Base-by-base conservation (phyloP, 2,888 invertebrate species). In the Polydrusus tereticollis region DNA sequence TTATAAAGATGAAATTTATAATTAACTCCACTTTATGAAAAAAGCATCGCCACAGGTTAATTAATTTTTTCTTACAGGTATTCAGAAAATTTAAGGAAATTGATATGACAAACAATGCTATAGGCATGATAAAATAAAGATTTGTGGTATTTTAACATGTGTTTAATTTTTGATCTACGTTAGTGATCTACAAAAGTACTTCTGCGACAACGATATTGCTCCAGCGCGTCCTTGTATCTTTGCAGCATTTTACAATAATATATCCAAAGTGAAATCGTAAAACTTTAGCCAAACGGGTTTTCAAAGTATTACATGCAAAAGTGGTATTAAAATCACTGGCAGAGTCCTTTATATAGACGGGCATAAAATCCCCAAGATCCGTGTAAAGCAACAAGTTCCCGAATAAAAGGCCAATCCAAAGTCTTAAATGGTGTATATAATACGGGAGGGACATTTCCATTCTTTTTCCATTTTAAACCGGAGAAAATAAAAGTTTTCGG, bases 311-410 rank as follows among this genome's bases (percentile, higher is more conserved):
- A 52, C 52, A 52, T 52, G 52, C 52, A 26, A 52, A 52, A 14
- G 26, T 26, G 26, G 52, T 14, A 52, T 52, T 52, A 52, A 52
- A 52, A 52, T 52, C 26, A 26, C 26, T 52, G 26, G 52, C 4
- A 16, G 52, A 26, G 26, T 52, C 52, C 14, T 26, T 47, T n/a
- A n/a, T 26, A 52, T 52, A 29, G n/a, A 16, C 14, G 14, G 1
- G 14, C 0, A 52, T 52, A 52, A 52, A 52, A 52, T 21, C 26
- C 5, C 12, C n/a, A 16, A n/a, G 52, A 26, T 14, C 16, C 26
- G 26, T 52, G 26, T 52, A 52, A 52, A 14, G 52, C 52, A 52
- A 52, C 52, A 52, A 52, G 52, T 52, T n/a, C 29, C 52, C 18
- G 4, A 7, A 52, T 26, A 52, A 52, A 26, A 26, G 16, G 29